Conservation (phyloP, 37 sponge, comb jelly and placozoan species). For the Crambe crambe region DNA sequence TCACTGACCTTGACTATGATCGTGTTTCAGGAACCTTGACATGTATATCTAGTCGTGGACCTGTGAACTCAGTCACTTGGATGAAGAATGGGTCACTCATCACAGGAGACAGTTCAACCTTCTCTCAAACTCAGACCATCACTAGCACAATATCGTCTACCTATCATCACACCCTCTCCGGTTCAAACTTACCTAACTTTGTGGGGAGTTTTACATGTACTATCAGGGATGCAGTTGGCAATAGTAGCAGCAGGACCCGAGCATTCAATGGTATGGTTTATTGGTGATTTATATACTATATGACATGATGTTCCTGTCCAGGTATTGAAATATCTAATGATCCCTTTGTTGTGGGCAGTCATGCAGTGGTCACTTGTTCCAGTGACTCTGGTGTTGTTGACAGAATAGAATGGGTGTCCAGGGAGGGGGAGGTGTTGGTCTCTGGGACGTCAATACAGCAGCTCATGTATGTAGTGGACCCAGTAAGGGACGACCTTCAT, state of each 20-base stretch:
- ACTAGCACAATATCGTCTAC: constrained; percentile 5
- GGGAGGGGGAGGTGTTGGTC: neutral
- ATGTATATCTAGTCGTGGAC: constrained; percentile 30
- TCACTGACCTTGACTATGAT: neutral
- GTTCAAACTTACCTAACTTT: neutral
- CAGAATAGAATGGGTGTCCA: constrained; percentile 17
- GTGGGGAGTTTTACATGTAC: constrained; percentile 12
- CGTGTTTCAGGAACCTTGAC: neutral
- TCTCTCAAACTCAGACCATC: neutral
- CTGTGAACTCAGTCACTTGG: constrained; percentile 21
- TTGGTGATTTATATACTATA: too few relatives aligned
- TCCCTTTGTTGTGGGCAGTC: neutral
- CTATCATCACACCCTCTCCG: constrained; percentile 3
- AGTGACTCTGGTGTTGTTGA: constrained; percentile 11
- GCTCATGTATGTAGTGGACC: neutral
- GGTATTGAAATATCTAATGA: neutral
- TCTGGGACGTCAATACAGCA: neutral
- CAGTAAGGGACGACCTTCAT: constrained; percentile 23
- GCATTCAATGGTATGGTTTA: constrained; percentile 23
- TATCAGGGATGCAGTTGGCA: constrained; percentile 2
- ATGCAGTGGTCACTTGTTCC: neutral
- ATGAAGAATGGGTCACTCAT: too few relatives aligned
- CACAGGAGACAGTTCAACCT: too few relatives aligned
- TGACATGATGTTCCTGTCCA: too few relatives aligned
- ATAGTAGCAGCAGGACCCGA: neutral